phyloP scores from a whole-genome alignment of 2,888 invertebrate genomes.

The Bhutanitis thaidina region DNA sequence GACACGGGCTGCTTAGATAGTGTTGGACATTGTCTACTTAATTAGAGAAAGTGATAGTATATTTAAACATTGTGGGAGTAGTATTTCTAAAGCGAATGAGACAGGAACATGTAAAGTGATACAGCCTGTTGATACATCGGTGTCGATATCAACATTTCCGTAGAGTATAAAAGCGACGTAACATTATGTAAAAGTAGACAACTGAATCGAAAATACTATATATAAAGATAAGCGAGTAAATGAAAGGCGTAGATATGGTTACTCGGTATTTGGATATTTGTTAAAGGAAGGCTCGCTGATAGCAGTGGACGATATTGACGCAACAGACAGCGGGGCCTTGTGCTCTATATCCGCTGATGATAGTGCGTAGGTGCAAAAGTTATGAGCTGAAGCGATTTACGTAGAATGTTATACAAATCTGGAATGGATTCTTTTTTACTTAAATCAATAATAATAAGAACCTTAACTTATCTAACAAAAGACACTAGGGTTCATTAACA shows the following conservation, averaged over 20 bases:
- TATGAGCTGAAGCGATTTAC: not conserved
- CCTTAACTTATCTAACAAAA: no score
- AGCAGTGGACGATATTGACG: not conserved
- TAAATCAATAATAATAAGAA: no score
- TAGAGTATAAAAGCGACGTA: not conserved
- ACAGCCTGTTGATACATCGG: no score
- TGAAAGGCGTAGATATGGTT: conserved; percentile 20
- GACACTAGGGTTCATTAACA: no score
- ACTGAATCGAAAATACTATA: conserved; percentile 24
- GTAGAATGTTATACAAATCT: no score
- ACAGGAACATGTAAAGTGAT: no score
- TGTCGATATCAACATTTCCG: conserved; percentile 2
- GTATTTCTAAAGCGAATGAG: no score
- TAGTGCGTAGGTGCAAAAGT: not conserved
- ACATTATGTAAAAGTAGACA: conserved; percentile 19
- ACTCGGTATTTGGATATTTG: conserved; percentile 31
- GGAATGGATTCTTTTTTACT: no score
- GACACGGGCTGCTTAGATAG: no score
- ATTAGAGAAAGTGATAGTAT: no score
- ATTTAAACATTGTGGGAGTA: no score
- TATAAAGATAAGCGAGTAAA: conserved; percentile 7
- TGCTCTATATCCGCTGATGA: not conserved
- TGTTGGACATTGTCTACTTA: no score
- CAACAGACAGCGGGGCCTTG: conserved; percentile 7
- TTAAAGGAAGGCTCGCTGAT: conserved; percentile 31